Conservation (phyloP, 2,888 invertebrate genomes). For the Hoplodrina blanda region DNA sequence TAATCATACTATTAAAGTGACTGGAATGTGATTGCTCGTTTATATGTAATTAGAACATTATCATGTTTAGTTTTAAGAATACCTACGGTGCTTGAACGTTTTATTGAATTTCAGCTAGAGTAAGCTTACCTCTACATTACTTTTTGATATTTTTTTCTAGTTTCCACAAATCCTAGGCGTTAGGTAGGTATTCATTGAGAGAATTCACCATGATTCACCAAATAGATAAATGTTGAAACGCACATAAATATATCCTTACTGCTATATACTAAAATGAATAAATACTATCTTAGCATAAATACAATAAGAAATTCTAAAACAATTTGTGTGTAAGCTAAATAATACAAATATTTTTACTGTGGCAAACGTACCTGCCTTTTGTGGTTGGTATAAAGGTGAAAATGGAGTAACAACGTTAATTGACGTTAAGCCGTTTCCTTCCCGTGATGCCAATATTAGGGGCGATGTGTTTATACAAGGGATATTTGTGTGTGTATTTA, state of each 20-base stretch:
- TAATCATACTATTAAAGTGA: too few relatives aligned
- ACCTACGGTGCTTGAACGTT: background rate
- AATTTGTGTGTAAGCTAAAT: conserved; percentile 73
- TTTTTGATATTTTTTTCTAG: conserved; percentile 6
- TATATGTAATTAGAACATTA: too few relatives aligned
- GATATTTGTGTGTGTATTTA: conserved; percentile 89
- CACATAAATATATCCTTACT: conserved; percentile 47
- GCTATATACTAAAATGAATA: conserved; percentile 56
- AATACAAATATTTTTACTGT: conserved; percentile 71
- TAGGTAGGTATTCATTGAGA: conserved; percentile 10
- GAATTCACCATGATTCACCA: conserved; percentile 33
- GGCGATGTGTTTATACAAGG: conserved; percentile 88
- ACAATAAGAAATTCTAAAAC: conserved; percentile 72
- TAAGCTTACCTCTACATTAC: background rate
- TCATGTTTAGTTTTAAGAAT: background rate
- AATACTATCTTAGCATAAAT: conserved; percentile 58
- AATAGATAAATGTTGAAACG: conserved; percentile 41
- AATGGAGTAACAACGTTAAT: conserved; percentile 62
- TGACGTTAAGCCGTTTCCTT: conserved; percentile 77
- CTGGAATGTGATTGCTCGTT: background rate
- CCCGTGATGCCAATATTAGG: conserved; percentile 81
- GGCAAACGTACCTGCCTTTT: conserved; percentile 59
- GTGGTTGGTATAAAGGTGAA: conserved; percentile 66
- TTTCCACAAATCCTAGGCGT: background rate
- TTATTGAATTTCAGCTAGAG: background rate